Percentiles rank a stretch among this genome's conserved stretches.
These are phyloP conservation scores for Marcusenius ussheri DNA, from an alignment of 2,113 vertebrate genomes.

Conservation along the genomic window DNA sequence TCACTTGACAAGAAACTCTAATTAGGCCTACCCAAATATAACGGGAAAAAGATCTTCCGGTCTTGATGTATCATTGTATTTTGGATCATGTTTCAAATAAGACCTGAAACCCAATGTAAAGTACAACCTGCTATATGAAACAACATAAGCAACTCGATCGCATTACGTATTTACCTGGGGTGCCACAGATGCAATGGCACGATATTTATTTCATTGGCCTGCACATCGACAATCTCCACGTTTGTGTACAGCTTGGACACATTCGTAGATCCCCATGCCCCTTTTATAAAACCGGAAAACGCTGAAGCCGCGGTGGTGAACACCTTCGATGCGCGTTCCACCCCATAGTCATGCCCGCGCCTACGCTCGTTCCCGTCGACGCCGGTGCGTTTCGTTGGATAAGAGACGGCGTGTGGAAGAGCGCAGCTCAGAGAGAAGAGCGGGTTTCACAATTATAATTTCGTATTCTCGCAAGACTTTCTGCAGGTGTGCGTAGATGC, in stretches of 20 bases:
- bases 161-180: background rate
- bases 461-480: conserved; percentile 11
- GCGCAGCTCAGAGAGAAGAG: background rate
- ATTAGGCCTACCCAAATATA: background rate
- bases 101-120: background rate
- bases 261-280: background rate
- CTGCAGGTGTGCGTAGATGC: conserved; percentile 14
- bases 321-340: conserved; percentile 6
- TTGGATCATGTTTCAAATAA: background rate
- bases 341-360: background rate
- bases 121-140: background rate
- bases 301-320: background rate
- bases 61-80: background rate
- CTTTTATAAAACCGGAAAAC: background rate
- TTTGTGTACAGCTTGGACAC: background rate
- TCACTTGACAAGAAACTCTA: background rate
- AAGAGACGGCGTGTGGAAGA: background rate
- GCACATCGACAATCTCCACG: background rate
- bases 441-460: background rate
- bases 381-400: conserved; percentile 14
- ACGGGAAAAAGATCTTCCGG: background rate
- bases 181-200: background rate
- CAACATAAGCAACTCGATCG: background rate
- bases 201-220: background rate
- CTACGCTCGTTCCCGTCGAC: conserved; percentile 2